phyloP scores from a whole-genome alignment of 2,888 invertebrate species.

The Clunio marinus region DNA sequence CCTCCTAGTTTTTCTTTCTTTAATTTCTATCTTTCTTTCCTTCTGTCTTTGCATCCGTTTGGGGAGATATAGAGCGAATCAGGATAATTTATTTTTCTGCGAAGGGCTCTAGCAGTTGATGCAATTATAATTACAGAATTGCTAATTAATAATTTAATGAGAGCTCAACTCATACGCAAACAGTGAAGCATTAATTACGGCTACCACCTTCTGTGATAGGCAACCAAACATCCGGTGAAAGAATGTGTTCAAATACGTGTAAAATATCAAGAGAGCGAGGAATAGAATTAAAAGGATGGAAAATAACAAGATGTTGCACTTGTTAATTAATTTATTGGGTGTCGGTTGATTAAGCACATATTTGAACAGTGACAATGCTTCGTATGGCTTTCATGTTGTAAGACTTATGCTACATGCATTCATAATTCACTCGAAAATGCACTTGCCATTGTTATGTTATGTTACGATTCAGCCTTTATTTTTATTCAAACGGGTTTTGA shows the following conservation, averaged over 20 bases:
- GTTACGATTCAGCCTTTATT: background rate
- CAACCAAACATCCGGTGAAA: background rate
- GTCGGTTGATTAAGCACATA: slow-evolving; percentile 38
- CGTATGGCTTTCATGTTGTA: slow-evolving; percentile 35
- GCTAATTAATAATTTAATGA: slow-evolving; percentile 38
- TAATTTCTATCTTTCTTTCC: background rate
- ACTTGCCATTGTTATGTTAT: slow-evolving; percentile 32
- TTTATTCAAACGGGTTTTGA: background rate
- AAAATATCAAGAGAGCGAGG: too few relatives aligned
- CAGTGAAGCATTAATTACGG: background rate
- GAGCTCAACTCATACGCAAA: background rate
- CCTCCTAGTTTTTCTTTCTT: too few relatives aligned
- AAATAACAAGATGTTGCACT: slow-evolving; percentile 39
- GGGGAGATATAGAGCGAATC: background rate
- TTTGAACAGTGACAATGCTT: slow-evolving; percentile 18
- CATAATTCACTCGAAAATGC: slow-evolving; percentile 35
- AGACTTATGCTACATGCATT: slow-evolving; percentile 34
- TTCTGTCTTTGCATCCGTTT: background rate
- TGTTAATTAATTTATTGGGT: slow-evolving; percentile 38
- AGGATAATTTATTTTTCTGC: slow-evolving; percentile 1
- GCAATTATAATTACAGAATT: slow-evolving; percentile 38
- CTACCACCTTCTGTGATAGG: slow-evolving; percentile 31
- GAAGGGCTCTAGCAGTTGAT: background rate
- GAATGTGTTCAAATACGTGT: background rate
- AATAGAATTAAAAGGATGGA: slow-evolving; percentile 2